Percentiles rank a stretch among this genome's conserved stretches.
phyloP scores from a whole-genome alignment of 2,113 vertebrate species.

The Hemiprocne comata region DNA sequence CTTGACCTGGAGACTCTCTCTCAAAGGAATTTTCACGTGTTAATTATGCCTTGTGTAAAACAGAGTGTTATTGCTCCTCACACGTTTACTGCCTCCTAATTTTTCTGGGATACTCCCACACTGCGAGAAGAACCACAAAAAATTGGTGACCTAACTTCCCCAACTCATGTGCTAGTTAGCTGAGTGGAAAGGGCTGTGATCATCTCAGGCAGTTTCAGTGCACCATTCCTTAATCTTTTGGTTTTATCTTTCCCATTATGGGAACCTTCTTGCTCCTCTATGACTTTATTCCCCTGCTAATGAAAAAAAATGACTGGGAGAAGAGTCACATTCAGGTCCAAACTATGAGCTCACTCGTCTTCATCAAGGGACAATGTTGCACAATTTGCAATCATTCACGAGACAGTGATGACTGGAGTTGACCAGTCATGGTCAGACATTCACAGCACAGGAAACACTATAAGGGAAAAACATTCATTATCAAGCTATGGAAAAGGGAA shows the following conservation, averaged over 20 bases:
- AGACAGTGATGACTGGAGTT: not conserved
- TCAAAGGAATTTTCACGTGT: not conserved
- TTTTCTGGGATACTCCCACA: conserved; percentile 15
- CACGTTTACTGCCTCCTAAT: not conserved
- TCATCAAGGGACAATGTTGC: conserved; percentile 18
- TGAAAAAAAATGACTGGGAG: conserved; percentile 31
- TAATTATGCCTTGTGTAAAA: not conserved
- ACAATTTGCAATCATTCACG: not conserved
- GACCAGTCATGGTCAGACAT: not conserved
- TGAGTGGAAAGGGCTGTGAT: not conserved
- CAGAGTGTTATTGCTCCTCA: not conserved
- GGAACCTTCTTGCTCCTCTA: not conserved
- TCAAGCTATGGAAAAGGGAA: conserved; percentile 13
- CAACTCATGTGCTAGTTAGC: not conserved
- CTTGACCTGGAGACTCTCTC: not conserved
- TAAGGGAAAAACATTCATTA: not conserved
- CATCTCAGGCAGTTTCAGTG: not conserved
- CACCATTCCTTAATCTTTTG: not conserved
- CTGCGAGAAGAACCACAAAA: not conserved
- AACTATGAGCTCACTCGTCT: not conserved
- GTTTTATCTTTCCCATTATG: not conserved
- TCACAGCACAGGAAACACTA: not conserved
- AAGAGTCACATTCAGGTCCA: not conserved
- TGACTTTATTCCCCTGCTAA: conserved; percentile 26
- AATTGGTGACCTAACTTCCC: not conserved